Conservation (phyloP, 2,888 invertebrate genomes). For the Campaea margaritaria region DNA sequence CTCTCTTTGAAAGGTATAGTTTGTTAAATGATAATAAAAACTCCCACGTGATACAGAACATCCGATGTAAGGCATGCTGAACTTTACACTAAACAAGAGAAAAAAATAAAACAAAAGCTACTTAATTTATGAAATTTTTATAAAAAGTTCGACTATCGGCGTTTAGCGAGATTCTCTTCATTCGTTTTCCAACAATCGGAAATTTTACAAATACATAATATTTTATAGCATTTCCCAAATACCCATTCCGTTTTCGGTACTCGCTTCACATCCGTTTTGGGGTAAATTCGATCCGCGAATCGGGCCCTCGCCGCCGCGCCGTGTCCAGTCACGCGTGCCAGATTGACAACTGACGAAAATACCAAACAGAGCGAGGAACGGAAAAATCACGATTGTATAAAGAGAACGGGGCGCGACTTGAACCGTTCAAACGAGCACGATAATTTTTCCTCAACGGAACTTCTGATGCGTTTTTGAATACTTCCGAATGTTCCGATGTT, state of each 20-base stretch:
- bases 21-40: slow-evolving; percentile 61
- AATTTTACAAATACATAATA: not conserved
- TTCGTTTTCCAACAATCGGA: not conserved
- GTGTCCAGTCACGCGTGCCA: slow-evolving; percentile 65
- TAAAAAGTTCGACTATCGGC: no score
- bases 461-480: slow-evolving; percentile 40
- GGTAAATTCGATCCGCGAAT: slow-evolving; percentile 66
- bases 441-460: slow-evolving; percentile 36
- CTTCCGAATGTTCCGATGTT: slow-evolving; percentile 35
- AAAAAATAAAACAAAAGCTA: no score
- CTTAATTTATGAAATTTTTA: no score
- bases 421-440: slow-evolving; percentile 36
- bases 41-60: slow-evolving; percentile 37
- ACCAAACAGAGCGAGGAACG: slow-evolving; percentile 46
- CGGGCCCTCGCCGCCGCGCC: slow-evolving; percentile 49
- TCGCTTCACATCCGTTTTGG: slow-evolving; percentile 53
- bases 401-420: slow-evolving; percentile 26
- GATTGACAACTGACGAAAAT: slow-evolving; percentile 76
- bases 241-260: slow-evolving; percentile 29
- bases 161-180: no score
- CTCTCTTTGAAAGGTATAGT: slow-evolving; percentile 59
- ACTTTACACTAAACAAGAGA: not conserved
- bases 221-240: slow-evolving; percentile 32
- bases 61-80: slow-evolving; percentile 13
- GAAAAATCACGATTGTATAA: slow-evolving; percentile 40